Evolutionary conservation across 1,140 invertebrate genomes (phyloP), one percentile per base, ranked within the genome.

Genomic region (Nylanderia fulva): DNA sequence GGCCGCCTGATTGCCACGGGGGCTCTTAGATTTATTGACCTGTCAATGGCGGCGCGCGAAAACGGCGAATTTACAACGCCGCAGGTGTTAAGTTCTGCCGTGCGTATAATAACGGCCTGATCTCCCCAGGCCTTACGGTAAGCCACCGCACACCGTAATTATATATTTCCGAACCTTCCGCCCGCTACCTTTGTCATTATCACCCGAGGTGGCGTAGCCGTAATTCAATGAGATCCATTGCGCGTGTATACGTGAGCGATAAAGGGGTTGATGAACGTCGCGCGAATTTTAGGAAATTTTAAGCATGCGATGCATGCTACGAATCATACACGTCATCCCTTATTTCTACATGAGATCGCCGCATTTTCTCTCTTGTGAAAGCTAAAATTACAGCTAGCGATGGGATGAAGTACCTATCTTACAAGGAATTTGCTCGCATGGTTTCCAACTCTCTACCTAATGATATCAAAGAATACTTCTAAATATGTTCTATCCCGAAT

Each of bases 71-170:
- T 90, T 91, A 91, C 92, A 91, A 92, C 92, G 90, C 91, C 90
- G 91, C 93, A 93, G 93, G 93, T 93, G 93, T 93, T 91, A 93
- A 93, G 91, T 92, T 92, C 86, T 66, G 83, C 88, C 85, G 87
- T 86, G 91, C 88, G 88, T 86, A 85, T 91, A 91, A 91, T 91
- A 90, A 91, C 87, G 86, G 87, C 84, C 88, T 86, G 84, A 88
- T 86, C 69, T 86, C 74, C 54, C 79, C 88, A 15, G 86, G 85
- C 74, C 88, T 48, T 84, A 91, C 89, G 90, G 85, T 91, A 92
- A 91, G 86, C 91, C 90, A 48, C 90, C 91, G 88, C 90, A 91
- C 90, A 90, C 91, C 90, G 89, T 92, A 91, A 92, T 92, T 92
- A 92, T 48, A 48, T 91, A 91, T 92, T 91, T 91, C 86, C 82